Evolutionary conservation across 2,113 vertebrate species (phyloP).

Genomic region (Okapia johnstoni): DNA sequence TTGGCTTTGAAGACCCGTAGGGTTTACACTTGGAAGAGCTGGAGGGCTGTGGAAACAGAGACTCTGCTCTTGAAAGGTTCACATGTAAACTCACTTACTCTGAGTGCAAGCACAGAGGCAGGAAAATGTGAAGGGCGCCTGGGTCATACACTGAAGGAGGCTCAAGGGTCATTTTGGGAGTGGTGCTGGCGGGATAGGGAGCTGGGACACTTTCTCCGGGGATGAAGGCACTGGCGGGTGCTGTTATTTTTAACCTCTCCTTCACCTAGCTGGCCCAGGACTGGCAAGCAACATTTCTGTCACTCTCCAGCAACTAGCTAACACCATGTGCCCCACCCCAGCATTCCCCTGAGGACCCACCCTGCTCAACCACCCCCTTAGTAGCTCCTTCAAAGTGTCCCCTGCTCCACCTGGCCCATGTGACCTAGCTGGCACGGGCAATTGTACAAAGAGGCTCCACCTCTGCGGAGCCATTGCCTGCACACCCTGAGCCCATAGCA

Average conservation of each 20-base stretch:
- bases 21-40: not conserved
- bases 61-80: not conserved
- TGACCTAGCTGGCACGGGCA: not conserved
- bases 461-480: not conserved
- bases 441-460: not conserved
- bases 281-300: not conserved
- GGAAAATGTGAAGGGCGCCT: not conserved
- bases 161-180: not conserved
- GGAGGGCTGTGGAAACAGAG: not conserved
- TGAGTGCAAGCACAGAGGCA: not conserved
- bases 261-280: not conserved
- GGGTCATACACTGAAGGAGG: not conserved
- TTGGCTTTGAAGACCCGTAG: not conserved
- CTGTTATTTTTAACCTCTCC: not conserved
- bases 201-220: not conserved
- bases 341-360: not conserved
- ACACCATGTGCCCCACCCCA: not conserved
- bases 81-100: not conserved
- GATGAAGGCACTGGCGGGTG: not conserved
- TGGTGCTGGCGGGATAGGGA: not conserved
- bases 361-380: not conserved
- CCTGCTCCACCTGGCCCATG: not conserved
- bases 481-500: not conserved
- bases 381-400: not conserved
- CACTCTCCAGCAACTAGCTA: not conserved